Evolutionary conservation across 2,888 invertebrate genomes (phyloP), one percentile per base, ranked within the genome.

Genomic region (Drosophila leonis): DNA sequence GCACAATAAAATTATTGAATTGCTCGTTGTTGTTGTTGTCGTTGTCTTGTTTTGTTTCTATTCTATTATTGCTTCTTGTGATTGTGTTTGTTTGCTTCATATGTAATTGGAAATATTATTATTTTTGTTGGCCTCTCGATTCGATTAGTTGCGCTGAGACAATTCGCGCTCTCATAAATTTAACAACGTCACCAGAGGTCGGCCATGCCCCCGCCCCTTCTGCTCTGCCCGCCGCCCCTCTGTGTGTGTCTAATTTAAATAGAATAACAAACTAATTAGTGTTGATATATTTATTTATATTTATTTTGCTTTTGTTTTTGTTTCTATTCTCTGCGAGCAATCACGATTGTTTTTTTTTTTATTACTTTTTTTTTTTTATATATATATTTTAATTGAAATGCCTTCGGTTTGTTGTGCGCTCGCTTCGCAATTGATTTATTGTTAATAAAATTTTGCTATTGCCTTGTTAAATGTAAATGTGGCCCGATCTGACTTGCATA

Each of bases 251-350:
- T 70, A 49, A 81, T 80, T 82, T 79, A 75, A 88, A 85, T 85
- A 85, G 84, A 88, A 85, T 85, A 85, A 85, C 85, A 85, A 85
- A 88, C 85, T 85, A 85, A 85, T 85, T 85, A 85, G 83, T 79
- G 79, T 72, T 83, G 81, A 83, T 85, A 71, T 78, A 42, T 42
- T 31, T 24, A 56, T 42, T 41, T 55, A 41, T 52, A 49, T 52
- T 20, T 52, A 18, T 18, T 27, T 39, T 29, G 41, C 18, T 39
- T 39, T 54, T 54, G 24, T 78, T 78, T 66, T 72, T 67, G 52
- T 69, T 72, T 69, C 52, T 71, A 44, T 52, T 46, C 56, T 74
- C 52, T 73, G 61, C 61, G 42, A 55, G 63, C 79, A 78, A 84
- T 84, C 82, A 73, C 78, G 80, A 75, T 71, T 71, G 54, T 67